phyloP scores from a whole-genome alignment of 2,797 vertebrate genomes.

The Somateria mollissima region DNA sequence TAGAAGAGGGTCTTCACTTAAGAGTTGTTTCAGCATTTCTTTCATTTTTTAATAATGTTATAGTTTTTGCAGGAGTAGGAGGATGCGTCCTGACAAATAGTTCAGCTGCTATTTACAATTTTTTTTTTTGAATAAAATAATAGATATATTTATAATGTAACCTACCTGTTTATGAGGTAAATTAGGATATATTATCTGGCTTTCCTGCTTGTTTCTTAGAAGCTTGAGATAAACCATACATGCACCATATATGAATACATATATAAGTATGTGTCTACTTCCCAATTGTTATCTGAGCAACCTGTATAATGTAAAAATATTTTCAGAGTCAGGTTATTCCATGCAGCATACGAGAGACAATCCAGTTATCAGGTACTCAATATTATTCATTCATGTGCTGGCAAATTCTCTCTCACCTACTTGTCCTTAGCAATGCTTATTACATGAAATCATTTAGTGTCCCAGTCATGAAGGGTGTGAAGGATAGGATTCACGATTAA shows the following conservation, averaged over 20 bases:
- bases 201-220: background rate
- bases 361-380: background rate
- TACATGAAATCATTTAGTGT: background rate
- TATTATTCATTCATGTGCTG: background rate
- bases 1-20: background rate
- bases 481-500: background rate
- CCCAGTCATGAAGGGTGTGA: background rate
- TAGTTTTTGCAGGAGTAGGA: background rate
- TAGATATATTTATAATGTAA: background rate
- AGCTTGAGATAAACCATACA: background rate
- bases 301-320: background rate
- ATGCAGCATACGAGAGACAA: background rate
- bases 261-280: rapidly evolving
- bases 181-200: background rate
- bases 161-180: background rate
- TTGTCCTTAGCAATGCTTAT: background rate
- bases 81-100: background rate
- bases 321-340: background rate
- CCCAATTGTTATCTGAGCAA: background rate
- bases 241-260: rapidly evolving
- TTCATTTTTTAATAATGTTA: background rate
- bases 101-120: background rate
- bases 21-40: background rate
- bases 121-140: background rate
- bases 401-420: background rate